Percentiles rank a stretch among this genome's conserved stretches.
Evolutionary conservation across 35 echinoderm and acorn worm genomes (phyloP).

Genomic region (Diadema setosum): DNA sequence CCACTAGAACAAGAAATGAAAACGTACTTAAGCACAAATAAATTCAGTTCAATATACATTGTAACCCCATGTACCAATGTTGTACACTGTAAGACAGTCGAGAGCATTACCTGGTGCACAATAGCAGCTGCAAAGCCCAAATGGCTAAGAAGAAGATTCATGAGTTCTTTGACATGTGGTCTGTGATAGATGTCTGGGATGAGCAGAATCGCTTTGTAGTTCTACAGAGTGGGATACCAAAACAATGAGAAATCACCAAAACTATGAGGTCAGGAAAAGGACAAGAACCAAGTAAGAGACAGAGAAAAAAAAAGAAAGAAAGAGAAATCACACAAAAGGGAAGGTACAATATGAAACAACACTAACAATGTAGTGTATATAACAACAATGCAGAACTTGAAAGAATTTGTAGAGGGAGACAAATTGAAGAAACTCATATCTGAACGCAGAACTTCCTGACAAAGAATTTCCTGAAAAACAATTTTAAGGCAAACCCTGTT

Average conservation of each 20-base stretch:
- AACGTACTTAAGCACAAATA: too few species aligned
- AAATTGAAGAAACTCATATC: too few species aligned
- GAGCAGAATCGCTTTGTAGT: constrained; percentile 82
- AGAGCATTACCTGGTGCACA: constrained; percentile 86
- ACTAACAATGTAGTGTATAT: neutral
- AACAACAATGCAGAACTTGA: neutral
- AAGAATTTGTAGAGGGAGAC: neutral
- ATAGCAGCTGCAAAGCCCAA: constrained; percentile 93
- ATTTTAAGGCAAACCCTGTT: too few species aligned
- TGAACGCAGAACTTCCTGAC: too few species aligned
- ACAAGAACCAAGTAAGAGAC: neutral
- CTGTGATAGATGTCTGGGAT: constrained; percentile 95
- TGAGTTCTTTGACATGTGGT: constrained; percentile 93
- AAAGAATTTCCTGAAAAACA: too few species aligned
- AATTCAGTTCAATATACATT: too few species aligned
- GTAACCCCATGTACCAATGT: too few species aligned
- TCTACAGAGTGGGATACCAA: constrained; percentile 24
- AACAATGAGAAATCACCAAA: too few species aligned
- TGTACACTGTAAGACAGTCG: too few species aligned
- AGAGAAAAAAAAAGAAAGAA: neutral
- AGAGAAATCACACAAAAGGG: neutral
- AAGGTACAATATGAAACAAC: too few species aligned
- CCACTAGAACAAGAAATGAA: too few species aligned
- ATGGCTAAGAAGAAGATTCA: constrained; percentile 72
- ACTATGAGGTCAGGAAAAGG: neutral